These are phyloP conservation scores for Stenoptilia bipunctidactyla DNA, from an alignment of 2,888 invertebrate genomes.

Conservation along the genomic window DNA sequence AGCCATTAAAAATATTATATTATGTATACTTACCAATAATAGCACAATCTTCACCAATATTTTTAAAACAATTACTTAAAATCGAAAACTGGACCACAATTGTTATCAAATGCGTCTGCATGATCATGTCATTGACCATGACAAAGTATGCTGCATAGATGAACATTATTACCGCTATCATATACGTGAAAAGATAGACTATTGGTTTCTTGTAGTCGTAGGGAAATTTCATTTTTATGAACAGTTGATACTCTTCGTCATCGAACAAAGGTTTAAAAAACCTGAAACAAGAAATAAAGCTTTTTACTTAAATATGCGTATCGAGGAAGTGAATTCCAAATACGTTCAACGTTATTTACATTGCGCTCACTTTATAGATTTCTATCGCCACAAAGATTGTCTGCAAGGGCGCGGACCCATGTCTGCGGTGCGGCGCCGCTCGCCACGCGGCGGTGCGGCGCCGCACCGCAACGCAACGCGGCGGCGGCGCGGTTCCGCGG, in stretches of 20 bases:
- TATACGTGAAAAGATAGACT: slow-evolving; percentile 30
- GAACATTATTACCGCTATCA: slow-evolving; percentile 27
- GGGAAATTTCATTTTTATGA: slow-evolving; percentile 33
- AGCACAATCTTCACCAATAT: slow-evolving; percentile 33
- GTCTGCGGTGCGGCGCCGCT: too few species aligned
- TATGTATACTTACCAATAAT: slow-evolving; percentile 25
- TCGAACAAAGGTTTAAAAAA: slow-evolving; percentile 40
- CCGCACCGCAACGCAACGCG: too few species aligned
- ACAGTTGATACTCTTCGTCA: slow-evolving; percentile 45
- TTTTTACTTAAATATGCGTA: too few species aligned
- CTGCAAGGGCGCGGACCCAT: too few species aligned
- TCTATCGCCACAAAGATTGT: too few species aligned
- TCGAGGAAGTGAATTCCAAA: too few species aligned
- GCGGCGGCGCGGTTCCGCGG: too few species aligned
- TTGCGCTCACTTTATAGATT: too few species aligned
- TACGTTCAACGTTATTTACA: too few species aligned
- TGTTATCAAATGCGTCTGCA: slow-evolving; percentile 44
- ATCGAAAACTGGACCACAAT: slow-evolving; percentile 44
- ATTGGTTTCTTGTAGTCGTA: slow-evolving; percentile 27
- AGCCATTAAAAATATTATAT: too few species aligned
- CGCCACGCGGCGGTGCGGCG: too few species aligned
- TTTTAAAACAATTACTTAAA: slow-evolving; percentile 41
- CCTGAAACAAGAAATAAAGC: slow-evolving; percentile 26
- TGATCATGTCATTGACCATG: slow-evolving; percentile 43
- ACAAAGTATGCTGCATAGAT: slow-evolving; percentile 38